phyloP scores from a whole-genome alignment of 2,888 invertebrate genomes.

The Agrotis ipsilon region DNA sequence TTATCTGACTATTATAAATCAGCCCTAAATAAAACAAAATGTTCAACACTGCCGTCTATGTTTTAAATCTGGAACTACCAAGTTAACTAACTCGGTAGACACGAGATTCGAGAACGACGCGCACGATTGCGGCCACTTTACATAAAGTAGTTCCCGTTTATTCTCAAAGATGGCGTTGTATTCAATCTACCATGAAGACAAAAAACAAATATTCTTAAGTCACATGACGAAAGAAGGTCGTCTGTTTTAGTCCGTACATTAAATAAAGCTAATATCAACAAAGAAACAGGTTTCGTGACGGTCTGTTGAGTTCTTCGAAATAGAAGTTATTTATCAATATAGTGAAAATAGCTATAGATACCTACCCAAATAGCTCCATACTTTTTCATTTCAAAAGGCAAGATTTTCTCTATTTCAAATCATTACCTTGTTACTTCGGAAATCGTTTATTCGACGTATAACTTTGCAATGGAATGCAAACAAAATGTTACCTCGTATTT shows the following conservation, averaged over 20 bases:
- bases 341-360: background rate
- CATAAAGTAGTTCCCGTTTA: background rate
- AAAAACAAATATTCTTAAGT: constrained; percentile 21
- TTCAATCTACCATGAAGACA: background rate
- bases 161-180: constrained; percentile 41
- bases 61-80: constrained; percentile 19
- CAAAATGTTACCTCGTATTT: background rate
- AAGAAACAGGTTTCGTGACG: constrained; percentile 31
- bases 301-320: constrained; percentile 16
- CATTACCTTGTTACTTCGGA: constrained; percentile 3
- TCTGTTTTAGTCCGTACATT: background rate
- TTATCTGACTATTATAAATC: too few relatives aligned
- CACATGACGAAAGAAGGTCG: constrained; percentile 56
- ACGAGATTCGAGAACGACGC: background rate
- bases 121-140: background rate
- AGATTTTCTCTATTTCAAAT: constrained; percentile 13
- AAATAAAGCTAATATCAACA: background rate
- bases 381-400: background rate
- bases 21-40: background rate
- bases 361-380: background rate
- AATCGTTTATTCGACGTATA: constrained; percentile 16
- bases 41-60: constrained; percentile 26
- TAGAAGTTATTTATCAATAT: background rate
- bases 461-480: background rate
- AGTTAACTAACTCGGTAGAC: background rate